These are phyloP conservation scores for Mastomys coucha DNA, from an alignment of 2,113 vertebrate genomes.

Conservation along the genomic window DNA sequence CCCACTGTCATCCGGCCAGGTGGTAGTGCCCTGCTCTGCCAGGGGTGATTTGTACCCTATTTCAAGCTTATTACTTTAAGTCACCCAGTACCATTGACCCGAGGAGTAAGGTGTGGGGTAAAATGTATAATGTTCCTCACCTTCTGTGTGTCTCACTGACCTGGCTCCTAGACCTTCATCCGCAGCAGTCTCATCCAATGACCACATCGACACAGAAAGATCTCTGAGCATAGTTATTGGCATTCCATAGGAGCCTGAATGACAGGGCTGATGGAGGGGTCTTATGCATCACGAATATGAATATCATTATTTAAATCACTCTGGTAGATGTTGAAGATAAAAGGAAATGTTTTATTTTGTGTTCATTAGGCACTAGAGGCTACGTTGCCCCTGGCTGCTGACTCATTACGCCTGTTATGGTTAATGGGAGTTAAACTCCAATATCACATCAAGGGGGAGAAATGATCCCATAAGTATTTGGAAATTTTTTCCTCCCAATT, in stretches of 20 bases:
- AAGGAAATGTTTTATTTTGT: constrained; percentile 79
- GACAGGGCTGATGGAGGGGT: constrained; percentile 64
- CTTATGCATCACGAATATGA: constrained; percentile 53
- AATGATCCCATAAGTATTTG: constrained; percentile 66
- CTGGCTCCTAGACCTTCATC: not conserved
- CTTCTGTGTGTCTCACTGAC: not conserved
- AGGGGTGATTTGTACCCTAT: not conserved
- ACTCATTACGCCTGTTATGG: constrained; percentile 71
- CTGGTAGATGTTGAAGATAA: constrained; percentile 77
- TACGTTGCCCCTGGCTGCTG: constrained; percentile 50
- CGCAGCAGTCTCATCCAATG: not conserved
- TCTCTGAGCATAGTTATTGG: rapidly evolving
- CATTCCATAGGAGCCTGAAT: constrained; percentile 38
- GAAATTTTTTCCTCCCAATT: constrained; percentile 67
- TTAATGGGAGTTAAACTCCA: constrained; percentile 65
- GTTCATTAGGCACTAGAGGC: constrained; percentile 74
- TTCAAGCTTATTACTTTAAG: not conserved
- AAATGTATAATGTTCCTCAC: not conserved
- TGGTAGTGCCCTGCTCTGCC: not conserved
- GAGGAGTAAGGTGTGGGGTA: not conserved
- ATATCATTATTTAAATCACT: constrained; percentile 78
- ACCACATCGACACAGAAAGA: not conserved
- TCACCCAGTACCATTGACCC: not conserved
- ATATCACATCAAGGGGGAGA: constrained; percentile 66
- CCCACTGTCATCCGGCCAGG: not conserved